phyloP scores from a whole-genome alignment of 1,140 invertebrate genomes.

The Caerostris extrusa region DNA sequence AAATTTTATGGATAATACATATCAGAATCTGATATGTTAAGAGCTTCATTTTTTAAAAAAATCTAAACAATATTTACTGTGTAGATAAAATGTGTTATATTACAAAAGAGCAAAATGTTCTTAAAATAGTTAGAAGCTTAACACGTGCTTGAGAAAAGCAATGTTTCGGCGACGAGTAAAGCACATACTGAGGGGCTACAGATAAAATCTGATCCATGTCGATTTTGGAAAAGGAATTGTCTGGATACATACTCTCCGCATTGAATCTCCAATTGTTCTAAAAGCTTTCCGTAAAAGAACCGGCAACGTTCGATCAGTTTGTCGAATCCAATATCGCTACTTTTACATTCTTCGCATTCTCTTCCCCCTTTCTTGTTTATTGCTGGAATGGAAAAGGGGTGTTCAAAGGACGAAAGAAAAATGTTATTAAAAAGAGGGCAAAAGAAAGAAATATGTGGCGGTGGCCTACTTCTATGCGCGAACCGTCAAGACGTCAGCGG shows the following conservation, averaged over 20 bases:
- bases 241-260: not conserved
- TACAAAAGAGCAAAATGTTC: no score
- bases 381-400: not conserved
- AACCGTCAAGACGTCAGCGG: slow-evolving; percentile 69
- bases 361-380: slow-evolving; percentile 15
- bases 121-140: no score
- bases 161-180: not conserved
- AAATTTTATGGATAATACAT: no score
- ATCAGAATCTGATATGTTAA: no score
- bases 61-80: no score
- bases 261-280: not conserved
- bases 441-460: slow-evolving; percentile 58
- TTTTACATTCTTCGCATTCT: not conserved
- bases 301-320: not conserved
- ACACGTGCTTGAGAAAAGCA: no score
- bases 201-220: not conserved
- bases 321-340: not conserved
- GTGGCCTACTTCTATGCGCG: slow-evolving; percentile 72
- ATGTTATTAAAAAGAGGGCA: slow-evolving; percentile 9
- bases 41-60: no score
- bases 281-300: not conserved
- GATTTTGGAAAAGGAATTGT: no score
- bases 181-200: not conserved
- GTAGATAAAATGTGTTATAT: no score
- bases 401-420: not conserved